Base-by-base conservation (phyloP, 2,113 vertebrate genomes). In the Tapirus terrestris region DNA sequence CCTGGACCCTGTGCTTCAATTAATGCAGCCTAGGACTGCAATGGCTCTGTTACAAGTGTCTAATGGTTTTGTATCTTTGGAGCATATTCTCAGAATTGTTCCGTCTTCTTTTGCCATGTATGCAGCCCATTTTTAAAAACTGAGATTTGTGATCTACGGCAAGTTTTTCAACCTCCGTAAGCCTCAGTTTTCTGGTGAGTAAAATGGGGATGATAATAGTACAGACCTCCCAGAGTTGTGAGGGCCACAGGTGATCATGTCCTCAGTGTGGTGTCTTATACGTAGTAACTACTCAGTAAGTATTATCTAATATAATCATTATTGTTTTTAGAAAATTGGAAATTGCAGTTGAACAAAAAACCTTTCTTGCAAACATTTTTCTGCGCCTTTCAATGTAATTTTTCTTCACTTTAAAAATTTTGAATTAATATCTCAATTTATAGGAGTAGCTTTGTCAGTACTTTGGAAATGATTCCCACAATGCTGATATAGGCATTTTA, bases 401-500 rank as follows among this genome's bases (percentile, higher is more conserved):
- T 88, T 93, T 96, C 89, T 91, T 96, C 82, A 67, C 91, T 96
- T 96, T 51, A 96, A 68, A 87, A 76, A 33, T 75, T 75, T 97
- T 79, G 60, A 93, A 72, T 96, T 95, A 93, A 88, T 94, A 73
- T 90, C 61, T 97, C 94, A 77, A 58, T 75, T 95, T 96, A 23
- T 31, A 87, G 81, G 87, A 97, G 80, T 23, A 6, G 60, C 79
- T 91, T 94, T 97, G 95, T 97, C 90, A 77, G 84, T 92, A 86
- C 27, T 68, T 85, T 96, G 87, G 70, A 97, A 97, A 84, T 45
- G 75, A 87, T 91, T 84, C 87, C 75, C 84, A 88, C 96, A 92
- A 11, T 98, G 95, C 97, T 98, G 96, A 97, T 96, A 90, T 97
- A 95, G 96, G 90, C 96, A 77, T 97, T 98, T 97, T 95, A 92